Evolutionary conservation across 1,140 invertebrate genomes (phyloP).

Genomic region (Drosophila willistoni): DNA sequence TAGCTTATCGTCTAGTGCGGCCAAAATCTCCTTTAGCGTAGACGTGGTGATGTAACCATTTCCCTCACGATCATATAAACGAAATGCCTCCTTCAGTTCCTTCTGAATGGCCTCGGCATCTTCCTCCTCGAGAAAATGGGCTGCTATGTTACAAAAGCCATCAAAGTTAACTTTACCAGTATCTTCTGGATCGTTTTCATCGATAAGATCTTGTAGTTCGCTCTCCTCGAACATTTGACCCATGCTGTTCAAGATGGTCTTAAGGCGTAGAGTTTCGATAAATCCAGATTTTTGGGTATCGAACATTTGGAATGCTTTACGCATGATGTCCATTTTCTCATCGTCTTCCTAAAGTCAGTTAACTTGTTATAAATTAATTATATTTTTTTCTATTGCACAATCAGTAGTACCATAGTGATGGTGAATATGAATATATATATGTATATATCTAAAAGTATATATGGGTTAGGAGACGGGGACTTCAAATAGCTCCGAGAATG

Average conservation of each 20-base stretch:
- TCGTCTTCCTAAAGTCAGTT: slow-evolving; percentile 85
- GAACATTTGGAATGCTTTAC: slow-evolving; percentile 97
- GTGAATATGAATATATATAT: slow-evolving; percentile 25
- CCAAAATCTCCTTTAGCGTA: slow-evolving; percentile 94
- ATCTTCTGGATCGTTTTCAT: slow-evolving; percentile 93
- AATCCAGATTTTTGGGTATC: slow-evolving; percentile 95
- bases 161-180: slow-evolving; percentile 96
- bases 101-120: slow-evolving; percentile 96
- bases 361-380: slow-evolving; percentile 30
- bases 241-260: slow-evolving; percentile 96
- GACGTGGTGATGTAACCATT: slow-evolving; percentile 97
- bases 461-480: slow-evolving; percentile 25
- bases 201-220: slow-evolving; percentile 92
- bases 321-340: slow-evolving; percentile 93
- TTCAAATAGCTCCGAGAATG: slow-evolving; percentile 40
- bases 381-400: slow-evolving; percentile 35
- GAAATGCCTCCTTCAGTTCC: slow-evolving; percentile 97
- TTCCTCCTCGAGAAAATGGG: slow-evolving; percentile 95
- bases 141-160: slow-evolving; percentile 94
- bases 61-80: slow-evolving; percentile 90
- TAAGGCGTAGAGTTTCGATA: slow-evolving; percentile 94
- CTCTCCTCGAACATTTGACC: slow-evolving; percentile 95
- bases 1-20: slow-evolving; percentile 95
- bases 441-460: slow-evolving; percentile 28
- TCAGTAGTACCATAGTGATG: slow-evolving; percentile 61